Evolutionary conservation across 2,888 invertebrate genomes (phyloP).

Genomic region (Volucella zonaria): DNA sequence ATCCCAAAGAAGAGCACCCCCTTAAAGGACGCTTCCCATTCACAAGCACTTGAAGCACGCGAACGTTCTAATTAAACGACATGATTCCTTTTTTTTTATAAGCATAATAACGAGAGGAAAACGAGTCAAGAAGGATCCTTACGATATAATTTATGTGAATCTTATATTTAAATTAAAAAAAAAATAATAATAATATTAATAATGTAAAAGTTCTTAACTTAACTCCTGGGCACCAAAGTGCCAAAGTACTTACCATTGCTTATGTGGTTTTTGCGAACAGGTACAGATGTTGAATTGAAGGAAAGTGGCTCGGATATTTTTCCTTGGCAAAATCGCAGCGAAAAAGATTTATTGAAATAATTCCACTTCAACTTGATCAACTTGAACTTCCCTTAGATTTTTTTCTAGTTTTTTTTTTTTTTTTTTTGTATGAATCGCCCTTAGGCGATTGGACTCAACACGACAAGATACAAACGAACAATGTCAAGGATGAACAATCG

Average conservation of each 20-base stretch:
- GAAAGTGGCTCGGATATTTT: slow-evolving; percentile 6
- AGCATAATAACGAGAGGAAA: neutral
- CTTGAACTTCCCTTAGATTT: neutral
- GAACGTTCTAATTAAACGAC: slow-evolving; percentile 24
- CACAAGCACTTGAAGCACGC: slow-evolving; percentile 25
- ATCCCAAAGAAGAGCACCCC: neutral
- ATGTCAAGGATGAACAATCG: slow-evolving; percentile 44
- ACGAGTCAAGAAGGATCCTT: slow-evolving; percentile 15
- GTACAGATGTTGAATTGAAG: slow-evolving; percentile 45
- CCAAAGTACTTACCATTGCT: slow-evolving; percentile 45
- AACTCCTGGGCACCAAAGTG: neutral
- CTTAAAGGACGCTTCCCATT: neutral
- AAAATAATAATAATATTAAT: neutral
- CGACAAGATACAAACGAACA: slow-evolving; percentile 35
- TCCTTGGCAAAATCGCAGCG: slow-evolving; percentile 49
- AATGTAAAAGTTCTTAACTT: neutral
- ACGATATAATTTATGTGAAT: slow-evolving; percentile 5
- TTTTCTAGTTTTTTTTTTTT: neutral
- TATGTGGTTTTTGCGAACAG: slow-evolving; percentile 34
- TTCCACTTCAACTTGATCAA: slow-evolving; percentile 1
- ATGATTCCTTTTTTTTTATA: neutral
- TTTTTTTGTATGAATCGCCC: neutral
- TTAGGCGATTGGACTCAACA: slow-evolving; percentile 1
- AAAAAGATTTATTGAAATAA: slow-evolving; percentile 1
- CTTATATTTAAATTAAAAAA: neutral